A percentile compares a stretch with the other conserved stretches of the same genome.
These are phyloP conservation scores for Gymnocypris eckloni DNA, from an alignment of 2,797 vertebrate genomes.

Conservation along the genomic window DNA sequence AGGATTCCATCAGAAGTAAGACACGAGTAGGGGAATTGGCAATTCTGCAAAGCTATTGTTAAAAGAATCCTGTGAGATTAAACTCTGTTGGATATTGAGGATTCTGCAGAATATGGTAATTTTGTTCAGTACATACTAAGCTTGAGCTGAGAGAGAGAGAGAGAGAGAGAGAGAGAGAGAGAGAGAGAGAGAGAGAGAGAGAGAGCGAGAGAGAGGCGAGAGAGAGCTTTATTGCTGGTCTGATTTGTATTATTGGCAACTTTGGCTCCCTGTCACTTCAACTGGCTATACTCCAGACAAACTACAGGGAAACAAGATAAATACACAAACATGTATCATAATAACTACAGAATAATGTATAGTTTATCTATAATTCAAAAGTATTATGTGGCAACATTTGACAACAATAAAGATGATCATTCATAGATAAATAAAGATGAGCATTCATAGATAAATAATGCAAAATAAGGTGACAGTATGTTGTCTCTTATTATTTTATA, in stretches of 20 bases:
- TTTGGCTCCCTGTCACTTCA: not conserved
- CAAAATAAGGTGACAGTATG: not conserved
- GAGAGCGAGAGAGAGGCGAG: too few relatives aligned
- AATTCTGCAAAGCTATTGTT: constrained; percentile 29
- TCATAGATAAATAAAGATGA: not conserved
- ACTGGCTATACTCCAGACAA: not conserved
- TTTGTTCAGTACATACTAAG: not conserved
- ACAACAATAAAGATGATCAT: not conserved
- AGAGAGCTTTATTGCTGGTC: not conserved
- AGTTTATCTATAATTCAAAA: too few relatives aligned
- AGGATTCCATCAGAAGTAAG: not conserved
- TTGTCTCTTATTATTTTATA: not conserved
- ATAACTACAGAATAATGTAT: not conserved
- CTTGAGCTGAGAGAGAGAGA: not conserved
- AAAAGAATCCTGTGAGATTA: constrained; percentile 10
- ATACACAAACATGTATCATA: not conserved
- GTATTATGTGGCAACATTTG: not conserved
- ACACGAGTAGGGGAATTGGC: not conserved
- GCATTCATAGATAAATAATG: not conserved
- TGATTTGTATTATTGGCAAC: not conserved
- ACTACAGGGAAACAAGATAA: not conserved
- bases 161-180: not conserved
- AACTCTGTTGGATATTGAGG: constrained; percentile 10
- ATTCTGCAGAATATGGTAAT: constrained; percentile 10
- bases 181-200: too few relatives aligned